phyloP scores from a whole-genome alignment of 2,113 vertebrate genomes.

The Sciurus niger region DNA sequence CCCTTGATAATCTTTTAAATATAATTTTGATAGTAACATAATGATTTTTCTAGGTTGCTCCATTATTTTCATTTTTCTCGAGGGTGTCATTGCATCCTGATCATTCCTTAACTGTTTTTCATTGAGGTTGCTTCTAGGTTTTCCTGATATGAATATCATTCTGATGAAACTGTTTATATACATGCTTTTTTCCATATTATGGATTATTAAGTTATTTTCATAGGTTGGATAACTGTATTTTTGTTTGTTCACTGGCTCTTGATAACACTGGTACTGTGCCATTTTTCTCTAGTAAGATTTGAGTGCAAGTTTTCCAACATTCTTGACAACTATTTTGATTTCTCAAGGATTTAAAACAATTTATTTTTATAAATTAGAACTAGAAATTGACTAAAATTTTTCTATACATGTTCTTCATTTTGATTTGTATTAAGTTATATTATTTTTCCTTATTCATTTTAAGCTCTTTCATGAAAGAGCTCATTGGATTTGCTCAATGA shows the following conservation, averaged over 20 bases:
- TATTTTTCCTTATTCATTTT: constrained; percentile 20
- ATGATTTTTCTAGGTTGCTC: neutral
- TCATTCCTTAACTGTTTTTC: neutral
- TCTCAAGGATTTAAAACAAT: constrained; percentile 41
- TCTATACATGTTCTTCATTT: neutral
- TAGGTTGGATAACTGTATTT: neutral
- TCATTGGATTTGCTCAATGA: constrained; percentile 44
- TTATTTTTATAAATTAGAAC: constrained; percentile 38
- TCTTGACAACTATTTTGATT: constrained; percentile 1
- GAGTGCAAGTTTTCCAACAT: neutral
- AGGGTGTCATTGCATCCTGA: neutral
- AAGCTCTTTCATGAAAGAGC: neutral
- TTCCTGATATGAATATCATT: neutral
- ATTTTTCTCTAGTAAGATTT: neutral
- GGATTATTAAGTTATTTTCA: neutral
- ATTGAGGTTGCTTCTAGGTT: neutral
- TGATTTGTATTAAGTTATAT: constrained; percentile 11
- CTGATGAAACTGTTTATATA: neutral
- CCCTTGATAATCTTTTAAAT: neutral
- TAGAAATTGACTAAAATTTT: constrained; percentile 32
- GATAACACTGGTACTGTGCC: neutral
- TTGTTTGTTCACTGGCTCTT: constrained; percentile 37
- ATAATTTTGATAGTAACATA: constrained; percentile 3
- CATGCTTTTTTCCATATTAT: neutral
- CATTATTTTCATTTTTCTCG: neutral